phyloP scores from a whole-genome alignment of 2,888 invertebrate species.

The Stramonita haemastoma region DNA sequence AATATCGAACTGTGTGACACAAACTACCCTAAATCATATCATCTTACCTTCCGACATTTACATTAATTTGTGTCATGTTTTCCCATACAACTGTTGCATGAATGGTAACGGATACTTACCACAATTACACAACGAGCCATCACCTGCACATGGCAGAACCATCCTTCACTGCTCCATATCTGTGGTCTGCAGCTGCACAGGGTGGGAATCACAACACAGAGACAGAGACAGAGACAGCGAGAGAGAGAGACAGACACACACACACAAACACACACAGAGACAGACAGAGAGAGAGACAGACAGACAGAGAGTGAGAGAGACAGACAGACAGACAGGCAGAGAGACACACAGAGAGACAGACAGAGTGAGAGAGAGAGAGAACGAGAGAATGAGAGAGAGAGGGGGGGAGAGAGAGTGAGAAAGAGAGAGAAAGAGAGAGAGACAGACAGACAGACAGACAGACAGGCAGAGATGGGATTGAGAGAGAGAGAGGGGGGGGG shows the following conservation, averaged over 20 bases:
- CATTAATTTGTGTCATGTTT: too few relatives aligned
- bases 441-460: background rate
- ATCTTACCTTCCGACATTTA: too few relatives aligned
- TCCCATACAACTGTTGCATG: too few relatives aligned
- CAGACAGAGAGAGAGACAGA: background rate
- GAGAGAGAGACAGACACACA: background rate
- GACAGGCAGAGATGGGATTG: background rate
- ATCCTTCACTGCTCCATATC: too few relatives aligned
- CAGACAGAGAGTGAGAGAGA: background rate
- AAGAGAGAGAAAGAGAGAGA: background rate
- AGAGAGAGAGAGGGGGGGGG: background rate
- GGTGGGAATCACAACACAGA: too few relatives aligned
- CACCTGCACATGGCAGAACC: too few relatives aligned
- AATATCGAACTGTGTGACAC: too few relatives aligned
- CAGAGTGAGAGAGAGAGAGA: background rate
- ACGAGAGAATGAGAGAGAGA: background rate
- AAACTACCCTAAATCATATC: too few relatives aligned
- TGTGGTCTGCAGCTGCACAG: too few relatives aligned
- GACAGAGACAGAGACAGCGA: too few relatives aligned
- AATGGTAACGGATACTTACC: too few relatives aligned
- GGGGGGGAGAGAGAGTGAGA: background rate
- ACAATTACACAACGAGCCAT: too few relatives aligned
- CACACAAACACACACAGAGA: background rate
- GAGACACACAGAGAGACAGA: background rate
- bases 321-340: background rate